Evolutionary conservation across 1,140 invertebrate genomes (phyloP).

Genomic region (Trinorchestia longiramus): DNA sequence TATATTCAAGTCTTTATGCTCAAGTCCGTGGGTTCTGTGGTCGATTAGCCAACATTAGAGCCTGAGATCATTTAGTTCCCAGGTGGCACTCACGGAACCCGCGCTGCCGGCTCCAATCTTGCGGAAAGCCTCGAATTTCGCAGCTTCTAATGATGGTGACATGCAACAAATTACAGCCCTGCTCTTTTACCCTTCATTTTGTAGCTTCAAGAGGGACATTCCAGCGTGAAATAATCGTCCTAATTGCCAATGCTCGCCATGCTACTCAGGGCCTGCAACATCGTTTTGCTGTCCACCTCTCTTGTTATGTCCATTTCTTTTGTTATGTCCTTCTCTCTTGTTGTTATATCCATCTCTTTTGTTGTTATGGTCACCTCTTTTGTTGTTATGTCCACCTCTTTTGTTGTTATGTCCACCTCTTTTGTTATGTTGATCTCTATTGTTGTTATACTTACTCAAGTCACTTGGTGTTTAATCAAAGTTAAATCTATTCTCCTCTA

Average conservation of each 20-base stretch:
- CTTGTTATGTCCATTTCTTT: background rate
- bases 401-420: too few relatives aligned
- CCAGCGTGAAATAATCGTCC: background rate
- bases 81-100: background rate
- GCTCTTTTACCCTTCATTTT: slow-evolving; percentile 28
- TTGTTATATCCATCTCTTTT: too few relatives aligned
- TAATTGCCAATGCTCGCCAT: background rate
- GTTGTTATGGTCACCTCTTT: too few relatives aligned
- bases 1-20: background rate
- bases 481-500: background rate
- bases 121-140: slow-evolving; percentile 16
- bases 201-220: background rate
- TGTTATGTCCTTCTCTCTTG: background rate
- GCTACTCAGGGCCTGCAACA: background rate
- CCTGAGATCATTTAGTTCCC: background rate
- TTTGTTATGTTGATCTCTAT: too few relatives aligned
- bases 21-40: background rate
- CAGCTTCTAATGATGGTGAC: background rate
- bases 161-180: slow-evolving; percentile 28
- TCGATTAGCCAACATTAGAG: background rate
- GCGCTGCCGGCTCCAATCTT: background rate
- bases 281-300: background rate
- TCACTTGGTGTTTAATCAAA: background rate
- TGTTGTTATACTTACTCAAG: background rate
- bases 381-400: too few relatives aligned